Percentiles rank a stretch among this genome's conserved stretches.
Evolutionary conservation across 92 coral and sea anemone species (phyloP).

Genomic region (Heteractis magnifica): DNA sequence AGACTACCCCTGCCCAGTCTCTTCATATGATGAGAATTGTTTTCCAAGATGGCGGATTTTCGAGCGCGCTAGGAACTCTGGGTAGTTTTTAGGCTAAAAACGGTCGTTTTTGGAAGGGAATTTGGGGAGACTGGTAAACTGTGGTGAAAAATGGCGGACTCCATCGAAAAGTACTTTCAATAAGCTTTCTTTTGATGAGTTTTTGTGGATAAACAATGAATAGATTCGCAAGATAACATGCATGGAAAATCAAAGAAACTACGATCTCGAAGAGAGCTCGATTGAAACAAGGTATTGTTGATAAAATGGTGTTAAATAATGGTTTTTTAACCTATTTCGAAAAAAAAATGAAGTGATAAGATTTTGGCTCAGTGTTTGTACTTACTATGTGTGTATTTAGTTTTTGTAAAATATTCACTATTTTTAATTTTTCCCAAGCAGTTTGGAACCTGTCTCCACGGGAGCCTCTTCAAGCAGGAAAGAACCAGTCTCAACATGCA

Average conservation of each 20-base stretch:
- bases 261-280: background rate
- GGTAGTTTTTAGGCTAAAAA: background rate
- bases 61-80: background rate
- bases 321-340: no score
- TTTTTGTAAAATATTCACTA: background rate
- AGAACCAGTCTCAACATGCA: background rate
- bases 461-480: background rate
- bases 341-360: no score
- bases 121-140: background rate
- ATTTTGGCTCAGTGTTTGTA: no score
- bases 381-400: background rate
- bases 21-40: background rate
- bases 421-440: background rate
- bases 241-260: background rate
- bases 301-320: background rate
- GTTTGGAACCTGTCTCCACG: background rate
- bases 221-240: background rate
- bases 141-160: background rate
- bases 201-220: background rate
- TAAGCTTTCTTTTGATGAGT: background rate
- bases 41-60: background rate
- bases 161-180: background rate
- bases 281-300: background rate
- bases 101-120: background rate
- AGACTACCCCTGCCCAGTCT: background rate